Percentiles rank a stretch among this genome's conserved stretches.
Evolutionary conservation across 2,888 invertebrate genomes (phyloP).

Genomic region (Chrysina gloriosa): DNA sequence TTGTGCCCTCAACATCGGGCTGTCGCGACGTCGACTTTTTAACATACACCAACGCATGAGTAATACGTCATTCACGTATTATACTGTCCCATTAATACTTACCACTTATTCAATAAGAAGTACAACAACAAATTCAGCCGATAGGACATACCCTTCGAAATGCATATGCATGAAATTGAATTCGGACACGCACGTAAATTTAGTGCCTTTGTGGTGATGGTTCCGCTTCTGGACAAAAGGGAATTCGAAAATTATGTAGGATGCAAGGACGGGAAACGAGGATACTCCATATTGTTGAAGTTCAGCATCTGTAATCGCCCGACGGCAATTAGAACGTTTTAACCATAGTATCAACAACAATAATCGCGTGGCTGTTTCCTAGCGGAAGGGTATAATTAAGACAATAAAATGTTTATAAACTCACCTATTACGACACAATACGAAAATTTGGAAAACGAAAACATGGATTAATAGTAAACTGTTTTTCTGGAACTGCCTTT

Average conservation of each 20-base stretch:
- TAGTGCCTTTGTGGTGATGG: constrained; percentile 45
- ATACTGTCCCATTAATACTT: constrained; percentile 3
- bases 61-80: not conserved
- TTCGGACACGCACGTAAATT: constrained; percentile 47
- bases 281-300: not conserved
- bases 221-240: constrained; percentile 45
- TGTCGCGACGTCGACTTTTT: not conserved
- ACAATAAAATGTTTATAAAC: not conserved
- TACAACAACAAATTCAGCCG: constrained; percentile 41
- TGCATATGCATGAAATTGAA: constrained; percentile 49
- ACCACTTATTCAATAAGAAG: constrained; percentile 41
- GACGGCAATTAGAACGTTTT: not conserved
- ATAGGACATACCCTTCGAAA: constrained; percentile 42
- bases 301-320: not conserved
- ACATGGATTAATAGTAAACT: too few species aligned
- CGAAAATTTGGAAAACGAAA: too few species aligned
- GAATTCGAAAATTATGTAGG: constrained; percentile 33
- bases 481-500: too few species aligned
- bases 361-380: not conserved
- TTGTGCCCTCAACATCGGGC: not conserved
- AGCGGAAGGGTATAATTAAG: not conserved
- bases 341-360: not conserved
- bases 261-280: not conserved
- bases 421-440: too few species aligned
- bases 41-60: not conserved